phyloP scores from a whole-genome alignment of 1,140 invertebrate species.

The Drosophila orena region DNA sequence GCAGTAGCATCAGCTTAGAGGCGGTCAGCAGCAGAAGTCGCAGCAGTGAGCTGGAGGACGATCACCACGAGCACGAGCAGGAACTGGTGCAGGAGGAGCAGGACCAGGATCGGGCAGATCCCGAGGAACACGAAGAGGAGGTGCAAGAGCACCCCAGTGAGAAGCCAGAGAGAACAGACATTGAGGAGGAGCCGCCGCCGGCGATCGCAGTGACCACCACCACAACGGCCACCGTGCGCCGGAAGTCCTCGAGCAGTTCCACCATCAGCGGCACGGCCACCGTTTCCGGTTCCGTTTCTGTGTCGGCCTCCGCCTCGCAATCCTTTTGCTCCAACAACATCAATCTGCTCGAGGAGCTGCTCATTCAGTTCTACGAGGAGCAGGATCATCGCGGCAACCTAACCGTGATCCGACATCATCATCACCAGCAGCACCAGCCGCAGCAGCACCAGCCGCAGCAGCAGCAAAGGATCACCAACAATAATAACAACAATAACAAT shows the following conservation, averaged over 20 bases:
- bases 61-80: constrained; percentile 1
- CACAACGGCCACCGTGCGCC: constrained; percentile 37
- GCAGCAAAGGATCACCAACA: constrained; percentile 29
- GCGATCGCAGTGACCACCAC: constrained; percentile 39
- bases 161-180: constrained; percentile 3
- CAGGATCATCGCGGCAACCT: constrained; percentile 61
- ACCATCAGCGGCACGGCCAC: constrained; percentile 40
- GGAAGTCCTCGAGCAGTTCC: constrained; percentile 50
- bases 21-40: constrained; percentile 32
- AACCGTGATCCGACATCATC: constrained; percentile 42
- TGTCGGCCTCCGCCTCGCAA: constrained; percentile 50
- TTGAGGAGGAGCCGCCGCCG: constrained; percentile 22
- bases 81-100: constrained; percentile 7
- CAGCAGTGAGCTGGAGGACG: constrained; percentile 47
- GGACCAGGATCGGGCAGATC: neutral
- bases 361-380: constrained; percentile 81
- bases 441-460: constrained; percentile 40
- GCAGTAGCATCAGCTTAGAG: constrained; percentile 38
- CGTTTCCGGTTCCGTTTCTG: constrained; percentile 48
- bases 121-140: neutral
- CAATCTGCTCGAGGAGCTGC: constrained; percentile 77
- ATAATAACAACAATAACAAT: constrained; percentile 46
- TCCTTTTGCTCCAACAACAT: constrained; percentile 38
- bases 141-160: constrained; percentile 3
- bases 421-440: constrained; percentile 44